Base-by-base conservation (phyloP, 2,797 vertebrate genomes). In the Bovichtus diacanthus region DNA sequence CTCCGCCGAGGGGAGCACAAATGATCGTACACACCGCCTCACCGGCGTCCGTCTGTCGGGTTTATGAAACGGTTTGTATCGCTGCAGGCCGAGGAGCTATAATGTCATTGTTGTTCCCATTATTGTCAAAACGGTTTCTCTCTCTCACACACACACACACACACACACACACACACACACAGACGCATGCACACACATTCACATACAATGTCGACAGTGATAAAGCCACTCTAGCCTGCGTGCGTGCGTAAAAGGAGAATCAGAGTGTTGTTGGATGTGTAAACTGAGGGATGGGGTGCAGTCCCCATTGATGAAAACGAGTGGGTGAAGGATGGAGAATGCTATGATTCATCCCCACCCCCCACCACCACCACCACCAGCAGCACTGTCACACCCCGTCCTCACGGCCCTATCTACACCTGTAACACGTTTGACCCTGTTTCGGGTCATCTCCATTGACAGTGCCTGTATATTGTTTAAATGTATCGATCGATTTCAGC, bases 361-460 rank as follows among this genome's bases (percentile, higher is more conserved):
- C 0, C 9, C 23, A 21, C 46, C 65, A 18, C 34, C 44, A 5
- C 50, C 59, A 15, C 16, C 61, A 27, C 21, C 38, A 43, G 27
- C 77, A 62, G 54, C 49, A 1, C 78, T 74, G 86, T 92, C 92
- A 91, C 93, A 89, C 90, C 93, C 93, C 90, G 50, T 83, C 86
- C 74, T 79, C 76, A 16, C 64, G 46, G 65, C 61, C 73, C 71
- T 21, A 15, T 78, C 84, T 85, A 54, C 90, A 94, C 89, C 90
- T 93, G 93, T 88, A 91, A 91, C 87, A 56, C 79, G 74, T 78
- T 73, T 90, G 91, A 90, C 90, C 87, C 88, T 64, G 82, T 90
- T 92, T 88, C 72, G 74, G 79, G 83, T 86, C 85, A 91, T 70
- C 79, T 50, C 61, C 51, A 39, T 18, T 29, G 18, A 67, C 82